phyloP scores from a whole-genome alignment of 2,888 invertebrate species.

The Kuschelorhynchus macadamiae region DNA sequence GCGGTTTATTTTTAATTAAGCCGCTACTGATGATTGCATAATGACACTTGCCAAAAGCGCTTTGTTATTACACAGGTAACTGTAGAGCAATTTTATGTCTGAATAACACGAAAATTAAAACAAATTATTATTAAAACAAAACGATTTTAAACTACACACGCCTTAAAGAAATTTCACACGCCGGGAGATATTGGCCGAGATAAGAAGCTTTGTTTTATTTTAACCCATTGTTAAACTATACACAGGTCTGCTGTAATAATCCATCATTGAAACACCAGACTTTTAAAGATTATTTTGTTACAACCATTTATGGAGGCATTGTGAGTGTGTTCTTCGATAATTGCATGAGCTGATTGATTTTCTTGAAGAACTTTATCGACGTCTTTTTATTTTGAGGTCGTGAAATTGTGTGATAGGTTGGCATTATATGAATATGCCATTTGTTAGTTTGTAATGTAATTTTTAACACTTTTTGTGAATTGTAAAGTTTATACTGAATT shows the following conservation, averaged over 20 bases:
- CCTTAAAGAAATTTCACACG: conserved; percentile 34
- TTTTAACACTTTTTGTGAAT: too few species aligned
- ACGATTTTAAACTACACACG: conserved; percentile 24
- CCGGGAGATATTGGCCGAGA: conserved; percentile 23
- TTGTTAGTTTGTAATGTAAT: too few species aligned
- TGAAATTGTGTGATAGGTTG: too few species aligned
- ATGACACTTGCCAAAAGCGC: too few species aligned
- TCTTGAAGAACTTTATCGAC: conserved; percentile 40
- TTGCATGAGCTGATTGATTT: conserved; percentile 44
- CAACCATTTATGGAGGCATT: conserved; percentile 37
- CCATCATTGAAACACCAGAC: conserved; percentile 47
- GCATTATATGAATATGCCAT: too few species aligned
- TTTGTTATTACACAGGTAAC: too few species aligned
- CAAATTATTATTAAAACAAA: conserved; percentile 14
- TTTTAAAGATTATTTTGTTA: conserved; percentile 44
- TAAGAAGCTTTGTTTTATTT: conserved; percentile 43
- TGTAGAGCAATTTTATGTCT: neutral
- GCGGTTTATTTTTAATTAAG: too few species aligned
- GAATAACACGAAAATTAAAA: neutral
- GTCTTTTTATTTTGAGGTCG: conserved; percentile 11
- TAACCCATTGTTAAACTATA: conserved; percentile 45
- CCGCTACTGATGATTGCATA: too few species aligned
- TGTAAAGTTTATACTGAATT: too few species aligned
- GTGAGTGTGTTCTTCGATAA: conserved; percentile 39
- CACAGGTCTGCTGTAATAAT: conserved; percentile 41